Evolutionary conservation across 35 echinoderm and acorn worm species (phyloP), one percentile per base, ranked within the genome.

Genomic region (Holothuria glaberrima): DNA sequence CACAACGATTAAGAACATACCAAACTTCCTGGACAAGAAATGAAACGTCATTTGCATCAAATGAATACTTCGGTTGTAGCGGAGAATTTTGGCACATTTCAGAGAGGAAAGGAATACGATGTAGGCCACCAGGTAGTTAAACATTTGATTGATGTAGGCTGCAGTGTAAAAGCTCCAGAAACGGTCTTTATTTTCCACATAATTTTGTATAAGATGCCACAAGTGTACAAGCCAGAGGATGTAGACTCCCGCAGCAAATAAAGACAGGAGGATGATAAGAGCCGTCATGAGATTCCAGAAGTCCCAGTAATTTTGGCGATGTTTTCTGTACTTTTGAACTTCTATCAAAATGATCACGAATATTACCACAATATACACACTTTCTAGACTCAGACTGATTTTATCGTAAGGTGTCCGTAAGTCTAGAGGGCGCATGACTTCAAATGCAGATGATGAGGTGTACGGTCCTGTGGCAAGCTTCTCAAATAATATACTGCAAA

Each of bases 81-180:
- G 93, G 5, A 99, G 91, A 56, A 99, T 52, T 69, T 99, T 94
- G 59, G 88, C 64, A n/a, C 88, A 93, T 41, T 94, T 94, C 29
- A 99, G 67, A 54, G 91, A 88, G 32, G 79, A 85, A 57, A 72
- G 75, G 60, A 99, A 93, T 0, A 93, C 93, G 18, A 99, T 79
- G 29, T 65, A 52, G n/a, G 87, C 91, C 13, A 93, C 85, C 0
- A 86, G 44, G 27, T 69, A 66, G 18, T 90, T 90, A 52, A 99
- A 61, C n/a, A 80, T 45, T 17, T 91, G 89, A 75, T 90, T 72
- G 38, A 93, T 28, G 24, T 93, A 48, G 20, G 90, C 93, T 0
- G 87, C 61, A 12, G 70, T 74, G 59, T 58, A 66, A 62, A 95
- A 99, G 41, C 91, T 95, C 10, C 74, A 30, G 48, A 95, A 94